Evolutionary conservation across 1,140 invertebrate species (phyloP).

Genomic region (Pissodes strobi): DNA sequence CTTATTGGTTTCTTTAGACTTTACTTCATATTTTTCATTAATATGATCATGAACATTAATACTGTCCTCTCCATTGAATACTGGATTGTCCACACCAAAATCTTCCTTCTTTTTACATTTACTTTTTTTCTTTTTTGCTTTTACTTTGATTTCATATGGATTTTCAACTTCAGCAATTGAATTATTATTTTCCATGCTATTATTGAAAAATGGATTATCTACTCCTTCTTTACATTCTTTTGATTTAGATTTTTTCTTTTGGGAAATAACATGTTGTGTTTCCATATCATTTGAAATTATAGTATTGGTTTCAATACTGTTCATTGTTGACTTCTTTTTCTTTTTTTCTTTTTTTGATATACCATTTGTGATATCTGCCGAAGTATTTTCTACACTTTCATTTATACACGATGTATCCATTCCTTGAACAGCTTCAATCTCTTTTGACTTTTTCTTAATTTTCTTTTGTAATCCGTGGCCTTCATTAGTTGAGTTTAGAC

Average conservation of each 20-base stretch:
- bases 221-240: conserved; percentile 3
- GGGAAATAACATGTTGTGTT: too few species aligned
- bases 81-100: conserved; percentile 37
- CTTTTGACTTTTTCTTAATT: conserved; percentile 20
- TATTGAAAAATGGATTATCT: conserved; percentile 33
- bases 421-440: background rate
- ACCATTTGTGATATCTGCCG: too few species aligned
- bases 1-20: conserved; percentile 19
- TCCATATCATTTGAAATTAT: background rate
- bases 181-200: conserved; percentile 13
- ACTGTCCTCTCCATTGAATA: conserved; percentile 24
- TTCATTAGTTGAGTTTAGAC: too few species aligned
- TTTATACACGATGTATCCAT: conserved; percentile 32
- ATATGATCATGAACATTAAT: background rate
- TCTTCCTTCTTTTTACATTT: conserved; percentile 13
- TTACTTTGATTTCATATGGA: conserved; percentile 31
- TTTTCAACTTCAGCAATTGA: conserved; percentile 16
- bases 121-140: conserved; percentile 34
- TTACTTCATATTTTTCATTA: conserved; percentile 30
- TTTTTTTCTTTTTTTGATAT: too few species aligned
- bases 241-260: conserved; percentile 32
- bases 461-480: too few species aligned
- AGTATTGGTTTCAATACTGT: background rate
- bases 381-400: background rate
- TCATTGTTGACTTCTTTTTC: conserved; percentile 11